A percentile compares a stretch with the other conserved stretches of the same genome.
Conservation (phyloP, 2,113 vertebrate species). For the Sturnus vulgaris region DNA sequence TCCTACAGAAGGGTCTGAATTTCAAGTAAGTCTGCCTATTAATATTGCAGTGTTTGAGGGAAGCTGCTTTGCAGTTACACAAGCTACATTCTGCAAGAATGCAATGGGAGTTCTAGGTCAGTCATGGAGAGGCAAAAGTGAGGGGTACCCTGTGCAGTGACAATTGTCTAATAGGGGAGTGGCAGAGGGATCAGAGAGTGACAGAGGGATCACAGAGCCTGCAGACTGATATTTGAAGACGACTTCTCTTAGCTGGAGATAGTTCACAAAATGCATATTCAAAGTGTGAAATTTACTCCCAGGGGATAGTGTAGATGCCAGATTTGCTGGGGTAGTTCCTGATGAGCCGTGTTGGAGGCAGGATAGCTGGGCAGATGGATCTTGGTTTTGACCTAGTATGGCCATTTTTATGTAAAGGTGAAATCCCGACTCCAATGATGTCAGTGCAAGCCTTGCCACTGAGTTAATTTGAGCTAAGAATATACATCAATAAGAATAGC, state of each 20-base stretch:
- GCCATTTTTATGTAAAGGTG: conserved; percentile 29
- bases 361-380: neutral
- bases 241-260: neutral
- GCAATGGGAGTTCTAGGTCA: neutral
- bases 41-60: neutral
- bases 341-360: neutral
- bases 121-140: neutral
- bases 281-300: neutral
- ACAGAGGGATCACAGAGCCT: neutral
- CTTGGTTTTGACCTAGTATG: conserved; percentile 7
- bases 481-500: neutral
- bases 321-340: neutral
- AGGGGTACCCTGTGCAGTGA: neutral
- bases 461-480: conserved; percentile 50
- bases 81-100: neutral
- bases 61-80: neutral
- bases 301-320: neutral
- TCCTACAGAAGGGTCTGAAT: neutral
- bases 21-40: neutral
- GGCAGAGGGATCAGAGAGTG: neutral
- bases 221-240: neutral
- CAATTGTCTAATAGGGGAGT: neutral
- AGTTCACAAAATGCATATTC: neutral
- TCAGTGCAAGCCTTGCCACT: conserved; percentile 22
- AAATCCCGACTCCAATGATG: neutral